Evolutionary conservation across 1,140 invertebrate species (phyloP), one percentile per base, ranked within the genome.

Genomic region (Zaprionus tsacasi): DNA sequence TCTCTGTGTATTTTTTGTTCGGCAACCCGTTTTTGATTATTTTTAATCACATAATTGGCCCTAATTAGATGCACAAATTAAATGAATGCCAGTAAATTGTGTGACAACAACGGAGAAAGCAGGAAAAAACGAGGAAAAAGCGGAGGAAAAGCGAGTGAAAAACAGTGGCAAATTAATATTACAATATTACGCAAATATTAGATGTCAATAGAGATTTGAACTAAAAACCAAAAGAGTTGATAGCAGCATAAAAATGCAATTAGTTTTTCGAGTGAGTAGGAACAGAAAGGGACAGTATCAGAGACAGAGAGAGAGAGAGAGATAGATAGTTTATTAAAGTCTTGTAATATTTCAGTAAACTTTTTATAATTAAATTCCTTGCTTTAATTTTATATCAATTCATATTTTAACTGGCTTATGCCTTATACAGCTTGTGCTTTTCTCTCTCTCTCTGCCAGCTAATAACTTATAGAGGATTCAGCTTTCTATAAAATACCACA

Each of bases 31-130:
- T 58, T 52, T 60, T 50, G 67, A 77, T 72, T 57, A 45, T 64
- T 66, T 79, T 87, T 82, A 87, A 88, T 79, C 66, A 79, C 76
- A 88, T 87, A 88, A 87, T 87, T 87, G 76, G 45, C 75, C 66
- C 83, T 88, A 86, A 86, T 86, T 86, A 87, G 80, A 79, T 68
- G 78, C 69, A 72, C 58, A 71, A 88, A 79, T 82, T 77, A 74
- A 75, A 81, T 81, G 55, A 56, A 54, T 33, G 67, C n/a, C 55
- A 55, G 60, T 66, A 78, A 69, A 35, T 67, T 52, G 50, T 56
- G 52, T 45, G 7, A 45, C 40, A 45, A 45, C 40, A 45, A 45
- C 40, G n/a, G 8, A n/a, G n/a, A 45, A 1, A 33, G 33, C 55
- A n/a, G 43, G 35, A 30, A 40, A 68, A 55, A 67, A 52, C 5